These are phyloP conservation scores for Telmatherina bonti DNA, from an alignment of 2,797 vertebrate species.

Conservation along the genomic window DNA sequence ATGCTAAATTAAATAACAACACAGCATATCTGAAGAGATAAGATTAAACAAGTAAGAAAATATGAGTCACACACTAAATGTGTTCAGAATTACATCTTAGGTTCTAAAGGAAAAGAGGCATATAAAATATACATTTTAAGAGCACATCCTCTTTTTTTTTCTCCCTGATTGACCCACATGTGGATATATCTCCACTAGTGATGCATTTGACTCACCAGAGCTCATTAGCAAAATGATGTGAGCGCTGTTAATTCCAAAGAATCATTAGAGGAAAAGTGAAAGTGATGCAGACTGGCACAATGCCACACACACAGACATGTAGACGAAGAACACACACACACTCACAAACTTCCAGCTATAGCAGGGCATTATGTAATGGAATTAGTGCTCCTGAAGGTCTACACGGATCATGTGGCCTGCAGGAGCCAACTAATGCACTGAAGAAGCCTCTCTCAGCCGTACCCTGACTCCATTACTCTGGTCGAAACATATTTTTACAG, in stretches of 20 bases:
- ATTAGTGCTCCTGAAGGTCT: conserved; percentile 75
- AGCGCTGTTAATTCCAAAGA: conserved; percentile 47
- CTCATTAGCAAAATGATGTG: conserved; percentile 47
- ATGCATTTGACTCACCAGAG: conserved; percentile 28
- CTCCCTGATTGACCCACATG: conserved; percentile 42
- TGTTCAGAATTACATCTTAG: background rate
- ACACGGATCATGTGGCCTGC: conserved; percentile 59
- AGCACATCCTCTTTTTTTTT: conserved; percentile 21
- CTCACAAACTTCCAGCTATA: conserved; percentile 42
- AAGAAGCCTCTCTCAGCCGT: conserved; percentile 60
- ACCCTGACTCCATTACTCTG: conserved; percentile 59
- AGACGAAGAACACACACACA: conserved; percentile 30
- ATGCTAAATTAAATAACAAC: conserved; percentile 19
- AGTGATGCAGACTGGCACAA: conserved; percentile 59
- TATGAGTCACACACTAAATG: conserved; percentile 17
- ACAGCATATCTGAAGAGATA: conserved; percentile 25
- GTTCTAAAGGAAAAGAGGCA: background rate
- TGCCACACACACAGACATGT: conserved; percentile 48
- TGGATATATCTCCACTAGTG: conserved; percentile 7
- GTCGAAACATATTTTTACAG: conserved; percentile 38
- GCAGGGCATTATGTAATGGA: conserved; percentile 73
- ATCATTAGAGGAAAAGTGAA: conserved; percentile 63
- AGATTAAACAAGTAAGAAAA: conserved; percentile 32
- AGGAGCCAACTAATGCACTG: conserved; percentile 65
- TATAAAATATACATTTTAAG: conserved; percentile 26